Evolutionary conservation across 2,888 invertebrate genomes (phyloP).

Genomic region (Ophonus ardosiacus): DNA sequence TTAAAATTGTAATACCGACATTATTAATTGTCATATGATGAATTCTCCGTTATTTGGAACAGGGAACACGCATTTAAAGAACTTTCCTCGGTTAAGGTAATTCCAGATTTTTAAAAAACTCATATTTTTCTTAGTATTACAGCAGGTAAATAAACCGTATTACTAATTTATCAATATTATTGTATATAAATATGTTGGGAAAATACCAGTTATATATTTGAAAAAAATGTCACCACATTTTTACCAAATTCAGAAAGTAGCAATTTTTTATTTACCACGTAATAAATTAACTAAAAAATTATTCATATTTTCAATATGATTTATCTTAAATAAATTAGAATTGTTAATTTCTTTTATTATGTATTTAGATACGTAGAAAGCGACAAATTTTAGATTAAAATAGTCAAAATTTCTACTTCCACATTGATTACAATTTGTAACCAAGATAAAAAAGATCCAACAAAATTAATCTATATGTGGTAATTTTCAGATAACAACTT

Average conservation of each 20-base stretch:
- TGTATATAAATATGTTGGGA: not conserved
- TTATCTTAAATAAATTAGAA: not conserved
- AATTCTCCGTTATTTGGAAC: not conserved
- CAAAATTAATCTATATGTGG: too few species aligned
- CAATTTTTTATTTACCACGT: not conserved
- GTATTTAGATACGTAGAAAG: not conserved
- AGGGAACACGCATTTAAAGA: not conserved
- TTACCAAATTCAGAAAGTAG: not conserved
- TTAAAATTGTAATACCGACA: not conserved
- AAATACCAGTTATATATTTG: not conserved
- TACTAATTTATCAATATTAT: conserved; percentile 1
- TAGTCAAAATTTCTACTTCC: not conserved
- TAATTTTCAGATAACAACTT: too few species aligned
- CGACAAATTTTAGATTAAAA: not conserved
- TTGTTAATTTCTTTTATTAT: not conserved
- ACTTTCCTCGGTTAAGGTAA: not conserved
- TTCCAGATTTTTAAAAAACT: not conserved
- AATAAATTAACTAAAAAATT: too few species aligned
- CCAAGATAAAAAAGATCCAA: not conserved
- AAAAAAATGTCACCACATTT: not conserved
- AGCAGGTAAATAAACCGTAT: not conserved
- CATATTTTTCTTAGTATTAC: not conserved
- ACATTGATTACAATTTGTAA: not conserved
- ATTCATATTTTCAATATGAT: not conserved
- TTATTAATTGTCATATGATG: not conserved